phyloP scores from a whole-genome alignment of 92 coral and sea anemone species.

The Siderastrea radians region DNA sequence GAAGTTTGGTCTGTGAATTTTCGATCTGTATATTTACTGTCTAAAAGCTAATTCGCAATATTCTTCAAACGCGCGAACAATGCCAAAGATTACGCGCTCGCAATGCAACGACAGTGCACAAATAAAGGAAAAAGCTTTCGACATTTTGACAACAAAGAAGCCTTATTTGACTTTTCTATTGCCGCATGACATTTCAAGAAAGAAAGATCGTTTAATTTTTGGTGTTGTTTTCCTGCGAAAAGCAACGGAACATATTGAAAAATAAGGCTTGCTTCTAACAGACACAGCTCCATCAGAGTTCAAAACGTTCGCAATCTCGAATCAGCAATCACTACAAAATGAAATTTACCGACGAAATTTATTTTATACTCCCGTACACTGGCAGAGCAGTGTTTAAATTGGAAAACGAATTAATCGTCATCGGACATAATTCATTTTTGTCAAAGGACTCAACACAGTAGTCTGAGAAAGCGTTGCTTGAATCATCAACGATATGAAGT shows the following conservation, averaged over 20 bases:
- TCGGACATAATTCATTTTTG: slow-evolving; percentile 47
- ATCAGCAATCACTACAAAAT: slow-evolving; percentile 36
- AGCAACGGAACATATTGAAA: slow-evolving; percentile 10
- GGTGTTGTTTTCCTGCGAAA: slow-evolving; percentile 23
- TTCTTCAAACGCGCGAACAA: slow-evolving; percentile 6
- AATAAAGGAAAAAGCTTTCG: slow-evolving; percentile 25
- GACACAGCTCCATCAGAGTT: not conserved
- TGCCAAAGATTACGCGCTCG: not conserved
- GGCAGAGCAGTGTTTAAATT: slow-evolving; percentile 68
- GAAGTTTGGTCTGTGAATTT: slow-evolving; percentile 18
- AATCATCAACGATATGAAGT: slow-evolving; percentile 9
- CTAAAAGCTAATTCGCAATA: slow-evolving; percentile 28
- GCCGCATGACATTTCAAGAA: slow-evolving; percentile 43
- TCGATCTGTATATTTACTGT: not conserved
- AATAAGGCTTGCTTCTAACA: not conserved
- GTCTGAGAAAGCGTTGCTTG: slow-evolving; percentile 2
- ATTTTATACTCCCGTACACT: slow-evolving; percentile 29
- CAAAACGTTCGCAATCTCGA: not conserved
- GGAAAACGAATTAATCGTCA: slow-evolving; percentile 60
- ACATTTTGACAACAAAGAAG: slow-evolving; percentile 15
- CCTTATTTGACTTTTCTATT: slow-evolving; percentile 51
- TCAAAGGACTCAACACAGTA: slow-evolving; percentile 32
- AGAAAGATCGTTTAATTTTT: slow-evolving; percentile 20
- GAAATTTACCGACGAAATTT: slow-evolving; percentile 49
- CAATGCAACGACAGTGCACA: not conserved